Base-by-base conservation (phyloP, 2,113 vertebrate species). In the Dicentrarchus labrax region DNA sequence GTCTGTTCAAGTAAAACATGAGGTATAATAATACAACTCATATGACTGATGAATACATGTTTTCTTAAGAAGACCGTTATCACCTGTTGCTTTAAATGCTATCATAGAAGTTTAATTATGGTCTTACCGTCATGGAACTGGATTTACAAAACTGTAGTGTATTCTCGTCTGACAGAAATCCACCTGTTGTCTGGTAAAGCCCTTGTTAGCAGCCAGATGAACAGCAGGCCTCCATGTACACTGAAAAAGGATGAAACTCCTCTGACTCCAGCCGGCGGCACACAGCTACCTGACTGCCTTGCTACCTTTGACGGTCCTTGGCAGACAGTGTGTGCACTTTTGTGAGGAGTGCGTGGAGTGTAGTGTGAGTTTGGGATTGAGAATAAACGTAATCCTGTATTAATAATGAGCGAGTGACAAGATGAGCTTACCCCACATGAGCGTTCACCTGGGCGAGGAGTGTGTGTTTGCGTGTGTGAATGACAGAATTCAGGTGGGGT, bases 381-480 rank as follows among this genome's bases (percentile, higher is more conserved):
- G 87, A 92, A 91, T 91, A 79, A 78, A 84, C 86, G 57, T 95
- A 95, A 94, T 95, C 95, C 94, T 81, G 76, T 94, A 93, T 93
- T 94, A 95, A 95, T 94, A 95, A 86, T 81, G 88, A 92, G 54
- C 67, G 76, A 92, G 47, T 91, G 91, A 94, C 53, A 39, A 89
- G 86, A 90, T 90, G 86, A 94, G 86, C 86, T 92, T 94, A 91
- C 84, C 78, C 30, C 51, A 70, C 91, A 89, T 65, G 79, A 85
- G 70, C 10, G 39, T 72, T 71, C 76, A 48, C 67, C 80, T 69
- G 77, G 50, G 36, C 21, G 73, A 75, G 72, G 67, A 66, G 54
- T 76, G 56, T 87, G 61, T 56, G 17, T 71, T 53, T 47, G 51
- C 67, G 57, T 74, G 65, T 78, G 48, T 69, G 75, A 69, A 17